Evolutionary conservation across 1,140 invertebrate species (phyloP).

Genomic region (Stegodyphus dumicola): DNA sequence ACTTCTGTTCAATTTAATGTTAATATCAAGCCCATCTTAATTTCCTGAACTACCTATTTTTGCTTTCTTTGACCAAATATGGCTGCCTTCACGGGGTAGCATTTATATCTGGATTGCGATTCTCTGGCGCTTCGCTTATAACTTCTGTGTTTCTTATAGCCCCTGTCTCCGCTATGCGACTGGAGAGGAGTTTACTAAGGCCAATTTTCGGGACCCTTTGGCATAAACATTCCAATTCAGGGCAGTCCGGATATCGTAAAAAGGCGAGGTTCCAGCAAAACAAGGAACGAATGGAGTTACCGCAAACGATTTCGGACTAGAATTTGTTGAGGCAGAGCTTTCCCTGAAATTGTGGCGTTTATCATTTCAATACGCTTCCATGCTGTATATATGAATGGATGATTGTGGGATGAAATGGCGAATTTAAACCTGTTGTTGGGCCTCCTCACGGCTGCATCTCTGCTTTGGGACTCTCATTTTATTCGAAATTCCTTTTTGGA

Average conservation of each 20-base stretch:
- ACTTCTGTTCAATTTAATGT: too few relatives aligned
- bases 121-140: constrained; percentile 19
- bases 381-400: constrained; percentile 59
- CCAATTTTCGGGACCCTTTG: constrained; percentile 53
- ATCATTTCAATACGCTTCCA: constrained; percentile 50
- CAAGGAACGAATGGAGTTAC: not conserved
- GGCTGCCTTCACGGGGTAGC: not conserved
- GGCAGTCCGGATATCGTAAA: constrained; percentile 51
- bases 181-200: constrained; percentile 59
- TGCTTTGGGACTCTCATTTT: too few relatives aligned
- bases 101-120: constrained; percentile 17
- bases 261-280: constrained; percentile 18
- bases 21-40: too few relatives aligned
- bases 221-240: constrained; percentile 60
- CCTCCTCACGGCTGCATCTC: too few relatives aligned
- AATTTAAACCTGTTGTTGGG: constrained; percentile 56
- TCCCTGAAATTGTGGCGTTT: constrained; percentile 22
- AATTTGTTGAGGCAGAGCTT: not conserved
- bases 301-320: constrained; percentile 14
- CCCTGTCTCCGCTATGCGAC: constrained; percentile 28
- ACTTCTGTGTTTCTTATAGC: constrained; percentile 52
- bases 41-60: not conserved
- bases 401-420: constrained; percentile 52
- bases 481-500: too few relatives aligned
- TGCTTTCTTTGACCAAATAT: constrained; percentile 6